phyloP scores from a whole-genome alignment of 2,113 vertebrate genomes.

The Corythaeola cristata region DNA sequence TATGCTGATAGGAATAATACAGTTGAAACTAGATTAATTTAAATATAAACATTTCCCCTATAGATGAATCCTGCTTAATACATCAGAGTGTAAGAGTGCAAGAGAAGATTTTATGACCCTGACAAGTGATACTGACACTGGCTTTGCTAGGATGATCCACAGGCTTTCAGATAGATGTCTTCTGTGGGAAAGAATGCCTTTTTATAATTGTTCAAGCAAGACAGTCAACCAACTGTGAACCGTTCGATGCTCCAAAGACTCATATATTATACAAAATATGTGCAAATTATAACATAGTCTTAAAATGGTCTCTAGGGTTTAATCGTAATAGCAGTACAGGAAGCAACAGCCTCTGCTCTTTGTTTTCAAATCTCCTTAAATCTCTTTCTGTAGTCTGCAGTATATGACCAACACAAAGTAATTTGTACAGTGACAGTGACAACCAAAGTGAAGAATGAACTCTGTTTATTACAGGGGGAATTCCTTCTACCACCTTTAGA shows the following conservation, averaged over 20 bases:
- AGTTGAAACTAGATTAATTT: background rate
- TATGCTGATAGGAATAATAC: background rate
- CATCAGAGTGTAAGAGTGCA: background rate
- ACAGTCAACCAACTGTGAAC: conserved; percentile 5
- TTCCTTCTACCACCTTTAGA: background rate
- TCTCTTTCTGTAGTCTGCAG: background rate
- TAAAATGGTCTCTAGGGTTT: conserved; percentile 43
- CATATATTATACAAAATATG: conserved; percentile 4
- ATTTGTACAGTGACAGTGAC: background rate
- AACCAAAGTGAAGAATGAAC: background rate
- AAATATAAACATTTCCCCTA: background rate
- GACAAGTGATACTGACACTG: background rate
- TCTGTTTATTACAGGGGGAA: background rate
- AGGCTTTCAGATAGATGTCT: background rate
- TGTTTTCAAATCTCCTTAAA: background rate
- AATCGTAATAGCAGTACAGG: conserved; percentile 1
- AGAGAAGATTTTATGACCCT: background rate
- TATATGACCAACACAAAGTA: background rate
- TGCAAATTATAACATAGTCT: conserved; percentile 21
- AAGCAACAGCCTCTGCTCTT: background rate
- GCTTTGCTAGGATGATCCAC: background rate
- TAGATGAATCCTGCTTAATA: background rate
- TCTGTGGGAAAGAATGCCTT: background rate
- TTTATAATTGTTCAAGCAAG: background rate
- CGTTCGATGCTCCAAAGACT: background rate